Evolutionary conservation across 1,140 invertebrate genomes (phyloP), one percentile per base, ranked within the genome.

Genomic region (Phymastichus coffea): DNA sequence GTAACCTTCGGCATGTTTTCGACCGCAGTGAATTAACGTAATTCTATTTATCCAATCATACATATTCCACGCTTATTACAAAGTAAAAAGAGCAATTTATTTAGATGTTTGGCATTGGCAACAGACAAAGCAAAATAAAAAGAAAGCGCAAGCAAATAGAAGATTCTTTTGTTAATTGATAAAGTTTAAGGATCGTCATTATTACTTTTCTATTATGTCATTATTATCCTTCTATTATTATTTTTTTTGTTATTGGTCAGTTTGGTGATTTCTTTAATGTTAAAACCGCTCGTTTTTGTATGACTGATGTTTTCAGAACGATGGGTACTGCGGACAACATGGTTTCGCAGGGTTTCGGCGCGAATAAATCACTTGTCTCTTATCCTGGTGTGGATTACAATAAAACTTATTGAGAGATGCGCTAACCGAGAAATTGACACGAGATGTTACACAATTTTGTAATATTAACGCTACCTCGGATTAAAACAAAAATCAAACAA

Each of bases 221-320:
- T n/a, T n/a, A n/a, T n/a, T n/a, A n/a, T n/a, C n/a, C n/a, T n/a
- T n/a, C n/a, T n/a, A n/a, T n/a, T n/a, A n/a, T n/a, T 33, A 7
- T 33, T 33, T 33, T 33, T 33, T 12, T 33, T 33, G 28, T 12
- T 33, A 33, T 47, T 60, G 20, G 20, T 38, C 41, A 23, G 28
- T 53, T 53, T 55, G 30, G 17, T 38, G 23, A 54, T 47, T 20
- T 53, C 20, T 52, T 22, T 43, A 33, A 55, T 56, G 44, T 43
- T 66, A 64, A 72, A 65, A 64, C 37, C 37, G 56, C 66, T 70
- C 65, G 66, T 71, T 51, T 54, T 56, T 65, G 67, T 65, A 57
- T 69, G 61, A 67, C 59, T 70, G 61, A 70, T 72, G 63, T 66
- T 72, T 72, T 70, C 71, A 72, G 71, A 73, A 38, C 66, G 61